These are phyloP conservation scores for Benitochromis conjunctus DNA, from an alignment of 2,113 vertebrate genomes.

Conservation along the genomic window DNA sequence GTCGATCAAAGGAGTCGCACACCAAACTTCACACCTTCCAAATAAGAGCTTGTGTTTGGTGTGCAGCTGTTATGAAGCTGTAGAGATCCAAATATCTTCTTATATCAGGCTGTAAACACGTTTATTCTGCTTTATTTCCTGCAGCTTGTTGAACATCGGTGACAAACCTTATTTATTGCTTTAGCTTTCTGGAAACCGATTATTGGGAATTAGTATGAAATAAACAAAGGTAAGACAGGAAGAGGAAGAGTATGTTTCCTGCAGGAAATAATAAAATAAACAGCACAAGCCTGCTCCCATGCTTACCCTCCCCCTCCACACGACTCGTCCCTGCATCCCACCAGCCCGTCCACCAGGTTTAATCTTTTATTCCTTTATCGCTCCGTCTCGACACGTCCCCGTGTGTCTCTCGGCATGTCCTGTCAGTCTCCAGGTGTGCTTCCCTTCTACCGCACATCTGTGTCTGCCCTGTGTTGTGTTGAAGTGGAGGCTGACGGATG, in stretches of 20 bases:
- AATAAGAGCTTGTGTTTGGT: background rate
- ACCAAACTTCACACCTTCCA: background rate
- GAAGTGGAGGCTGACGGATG: constrained; percentile 26
- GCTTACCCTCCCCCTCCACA: background rate
- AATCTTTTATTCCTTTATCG: background rate
- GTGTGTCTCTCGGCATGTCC: background rate
- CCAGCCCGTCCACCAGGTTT: background rate
- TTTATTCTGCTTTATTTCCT: background rate
- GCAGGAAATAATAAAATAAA: background rate
- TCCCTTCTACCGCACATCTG: background rate
- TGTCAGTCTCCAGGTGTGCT: background rate
- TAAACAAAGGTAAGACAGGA: background rate
- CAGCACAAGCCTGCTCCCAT: background rate
- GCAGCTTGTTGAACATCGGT: background rate
- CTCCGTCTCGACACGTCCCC: background rate
- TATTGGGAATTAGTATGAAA: background rate
- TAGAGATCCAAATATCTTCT: background rate
- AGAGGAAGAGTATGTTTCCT: background rate
- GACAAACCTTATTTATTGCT: background rate
- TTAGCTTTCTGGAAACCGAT: background rate
- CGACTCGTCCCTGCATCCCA: background rate
- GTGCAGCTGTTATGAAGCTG: background rate
- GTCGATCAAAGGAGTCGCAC: background rate
- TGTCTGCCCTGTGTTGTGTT: background rate
- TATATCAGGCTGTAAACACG: background rate